Evolutionary conservation across 2,888 invertebrate genomes (phyloP), one percentile per base, ranked within the genome.

Genomic region (Caenorhabditis virilis): DNA sequence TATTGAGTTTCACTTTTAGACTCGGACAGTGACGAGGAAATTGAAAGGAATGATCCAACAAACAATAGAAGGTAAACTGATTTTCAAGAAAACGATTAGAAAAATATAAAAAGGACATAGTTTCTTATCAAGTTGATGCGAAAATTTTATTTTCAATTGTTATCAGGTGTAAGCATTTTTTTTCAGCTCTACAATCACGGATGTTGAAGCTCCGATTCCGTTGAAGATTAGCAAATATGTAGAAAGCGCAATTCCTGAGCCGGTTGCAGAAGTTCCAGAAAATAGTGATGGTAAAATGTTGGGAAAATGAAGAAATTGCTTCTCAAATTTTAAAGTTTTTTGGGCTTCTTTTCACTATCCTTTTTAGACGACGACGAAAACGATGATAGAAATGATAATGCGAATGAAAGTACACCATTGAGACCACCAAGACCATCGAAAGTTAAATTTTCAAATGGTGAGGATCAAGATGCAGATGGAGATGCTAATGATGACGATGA

Each of bases 21-120:
- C 26, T 67, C 70, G 18, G 58, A 68, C 26, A 58, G 54, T 45
- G 65, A 63, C 18, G 68, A 72, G 35, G 65, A 68, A 43, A 63
- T 69, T 36, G 57, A 60, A 45, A 46, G 33, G 42, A 57, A 43
- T 39, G 49, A 58, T 45, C 36, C 51, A 26, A 45, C 23, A 36
- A 52, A 20, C 13, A 48, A 41, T 27, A 49, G 50, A 41, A 55
- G 54, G 61, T 67, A 33, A 45, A 49, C 2, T n/a, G 18, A 20
- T 41, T 41, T 22, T 38, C 18, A 38, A 22, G 9, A 23, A 41
- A 22, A 22, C 4, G 5, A 36, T 36, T 9, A 5, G n/a, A 36
- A 36, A 36, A 30, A 30, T 30, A 13, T 30, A 30, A 13, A 30
- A 30, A 30, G 13, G 13, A 30, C 13, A 30, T 9, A 13, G 13